These are phyloP conservation scores for Mustela nigripes DNA, from an alignment of 2,113 vertebrate species.

Conservation along the genomic window DNA sequence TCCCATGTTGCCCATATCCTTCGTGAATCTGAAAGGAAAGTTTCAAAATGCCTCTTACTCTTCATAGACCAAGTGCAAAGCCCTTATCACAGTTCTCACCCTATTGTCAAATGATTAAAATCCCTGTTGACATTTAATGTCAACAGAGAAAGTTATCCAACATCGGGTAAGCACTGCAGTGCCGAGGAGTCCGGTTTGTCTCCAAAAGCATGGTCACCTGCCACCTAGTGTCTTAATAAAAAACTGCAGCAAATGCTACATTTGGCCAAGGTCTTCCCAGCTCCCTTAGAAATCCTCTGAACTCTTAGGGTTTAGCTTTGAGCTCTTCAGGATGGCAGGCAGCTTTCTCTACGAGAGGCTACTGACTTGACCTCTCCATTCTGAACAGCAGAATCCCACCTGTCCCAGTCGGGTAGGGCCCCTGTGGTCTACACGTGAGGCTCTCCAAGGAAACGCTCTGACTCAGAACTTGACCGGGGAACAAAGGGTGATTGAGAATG, in stretches of 20 bases:
- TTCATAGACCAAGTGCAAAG: slow-evolving; percentile 16
- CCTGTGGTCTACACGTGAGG: background rate
- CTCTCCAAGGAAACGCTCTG: background rate
- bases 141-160: slow-evolving; percentile 28
- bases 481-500: background rate
- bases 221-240: slow-evolving; percentile 71
- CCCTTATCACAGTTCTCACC: slow-evolving; percentile 15
- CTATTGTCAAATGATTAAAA: slow-evolving; percentile 40
- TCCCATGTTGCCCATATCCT: slow-evolving; percentile 35
- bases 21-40: slow-evolving; percentile 47
- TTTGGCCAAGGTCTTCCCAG: background rate
- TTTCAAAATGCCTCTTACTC: slow-evolving; percentile 38
- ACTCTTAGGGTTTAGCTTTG: background rate
- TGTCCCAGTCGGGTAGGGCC: background rate
- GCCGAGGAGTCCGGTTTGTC: background rate
- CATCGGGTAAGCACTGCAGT: background rate
- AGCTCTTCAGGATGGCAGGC: background rate
- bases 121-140: slow-evolving; percentile 23
- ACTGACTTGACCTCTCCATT: background rate
- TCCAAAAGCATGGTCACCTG: slow-evolving; percentile 23
- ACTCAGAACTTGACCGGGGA: background rate
- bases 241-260: background rate
- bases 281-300: background rate
- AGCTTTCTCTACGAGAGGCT: background rate
- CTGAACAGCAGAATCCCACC: background rate